Evolutionary conservation across 2,113 vertebrate genomes (phyloP), one percentile per base, ranked within the genome.

Genomic region (Apaloderma vittatum): DNA sequence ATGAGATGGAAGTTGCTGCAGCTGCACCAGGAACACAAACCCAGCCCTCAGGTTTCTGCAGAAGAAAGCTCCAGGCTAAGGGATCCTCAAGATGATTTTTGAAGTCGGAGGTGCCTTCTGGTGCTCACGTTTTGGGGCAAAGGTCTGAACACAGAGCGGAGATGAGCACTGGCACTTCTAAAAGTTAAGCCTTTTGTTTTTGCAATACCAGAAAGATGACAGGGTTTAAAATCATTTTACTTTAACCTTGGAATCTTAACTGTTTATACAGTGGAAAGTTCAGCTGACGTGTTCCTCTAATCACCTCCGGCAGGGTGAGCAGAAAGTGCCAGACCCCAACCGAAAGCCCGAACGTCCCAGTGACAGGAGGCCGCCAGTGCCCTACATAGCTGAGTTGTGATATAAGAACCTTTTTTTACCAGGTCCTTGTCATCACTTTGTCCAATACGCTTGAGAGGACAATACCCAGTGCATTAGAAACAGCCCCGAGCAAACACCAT

Each of bases 381-480:
- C 52, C 95, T 91, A 75, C 97, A 98, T 98, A 98, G 97, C 94
- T 89, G 49, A 90, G 78, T 95, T 85, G 71, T 98, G 98, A 98
- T 94, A 97, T 96, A 97, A 98, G 95, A 72, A 93, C 65, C 95
- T 30, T 90, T 97, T 98, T 97, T 96, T 97, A 98, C 96, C 93
- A 73, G 97, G 95, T 97, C 91, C 98, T 94, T 98, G 98, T 98
- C 98, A 98, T 97, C 97, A 95, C 97, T 86, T 92, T 55, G 90
- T 93, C 96, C 91, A 95, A 79, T 51, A 30, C 3, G 32, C 95
- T 96, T 77, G 18, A 84, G 76, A 97, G 97, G 97, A 98, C 97
- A 96, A 97, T 97, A 97, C 91, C 96, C 98, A 98, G 98, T 29
- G 27, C 95, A 93, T 97, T 80, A 97, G 88, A 91, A 94, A 66